Evolutionary conservation across 1,140 invertebrate genomes (phyloP).

Genomic region (Caenorhabditis brenneri): DNA sequence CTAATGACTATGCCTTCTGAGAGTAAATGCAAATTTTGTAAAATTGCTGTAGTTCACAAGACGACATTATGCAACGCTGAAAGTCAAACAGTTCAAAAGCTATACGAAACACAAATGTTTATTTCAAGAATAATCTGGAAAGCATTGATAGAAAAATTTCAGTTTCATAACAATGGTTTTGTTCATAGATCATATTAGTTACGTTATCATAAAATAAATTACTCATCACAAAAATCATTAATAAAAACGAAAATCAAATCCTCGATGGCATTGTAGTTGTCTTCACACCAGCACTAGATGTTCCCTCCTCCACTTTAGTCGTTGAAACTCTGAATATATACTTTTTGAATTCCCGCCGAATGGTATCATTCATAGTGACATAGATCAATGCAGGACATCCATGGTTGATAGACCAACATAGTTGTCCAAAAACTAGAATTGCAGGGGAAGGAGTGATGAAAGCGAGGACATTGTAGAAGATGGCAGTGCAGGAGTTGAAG

Average conservation of each 20-base stretch:
- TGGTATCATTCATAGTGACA: slow-evolving; percentile 13
- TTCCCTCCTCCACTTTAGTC: not conserved
- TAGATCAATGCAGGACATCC: slow-evolving; percentile 46
- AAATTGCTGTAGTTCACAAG: too few relatives aligned
- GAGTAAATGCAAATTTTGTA: too few relatives aligned
- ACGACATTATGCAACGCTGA: too few relatives aligned
- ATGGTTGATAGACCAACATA: slow-evolving; percentile 44
- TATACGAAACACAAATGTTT: too few relatives aligned
- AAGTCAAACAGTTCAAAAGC: too few relatives aligned
- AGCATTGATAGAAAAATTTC: too few relatives aligned
- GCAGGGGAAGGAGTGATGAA: slow-evolving; percentile 32
- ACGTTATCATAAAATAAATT: too few relatives aligned
- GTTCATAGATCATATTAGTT: too few relatives aligned
- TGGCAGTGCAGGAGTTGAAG: slow-evolving; percentile 45
- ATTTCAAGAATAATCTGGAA: too few relatives aligned
- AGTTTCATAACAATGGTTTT: too few relatives aligned
- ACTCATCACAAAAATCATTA: too few relatives aligned
- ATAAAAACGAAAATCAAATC: not conserved
- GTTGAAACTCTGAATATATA: not conserved
- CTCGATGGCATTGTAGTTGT: not conserved
- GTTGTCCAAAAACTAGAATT: slow-evolving; percentile 43
- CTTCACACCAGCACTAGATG: not conserved
- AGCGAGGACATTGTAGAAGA: slow-evolving; percentile 42
- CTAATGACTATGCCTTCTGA: too few relatives aligned
- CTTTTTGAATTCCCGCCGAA: slow-evolving; percentile 34